phyloP scores from a whole-genome alignment of 2,113 vertebrate genomes.

The Oncorhynchus kisutch region DNA sequence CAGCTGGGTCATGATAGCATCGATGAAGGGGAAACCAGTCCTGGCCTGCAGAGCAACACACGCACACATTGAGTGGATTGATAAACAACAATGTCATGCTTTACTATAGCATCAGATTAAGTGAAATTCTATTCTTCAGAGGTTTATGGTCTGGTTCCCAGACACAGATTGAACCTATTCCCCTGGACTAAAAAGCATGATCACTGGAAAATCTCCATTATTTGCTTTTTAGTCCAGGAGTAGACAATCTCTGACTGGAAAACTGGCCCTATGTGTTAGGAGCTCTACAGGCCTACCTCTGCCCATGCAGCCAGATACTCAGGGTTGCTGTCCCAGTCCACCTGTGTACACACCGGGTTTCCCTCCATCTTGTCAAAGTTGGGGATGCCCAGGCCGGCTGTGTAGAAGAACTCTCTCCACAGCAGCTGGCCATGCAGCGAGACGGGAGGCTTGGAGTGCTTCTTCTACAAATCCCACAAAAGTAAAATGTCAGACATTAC shows the following conservation, averaged over 20 bases:
- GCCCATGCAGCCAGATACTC: conserved; percentile 65
- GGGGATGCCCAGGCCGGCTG: conserved; percentile 60
- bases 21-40: conserved; percentile 71
- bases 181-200: too few relatives aligned
- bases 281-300: conserved; percentile 53
- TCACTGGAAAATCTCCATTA: too few relatives aligned
- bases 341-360: conserved; percentile 67
- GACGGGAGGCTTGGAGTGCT: conserved; percentile 73
- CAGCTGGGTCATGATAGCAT: conserved; percentile 76
- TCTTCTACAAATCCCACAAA: conserved; percentile 55
- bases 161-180: too few relatives aligned
- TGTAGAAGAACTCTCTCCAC: conserved; percentile 81
- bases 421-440: conserved; percentile 77
- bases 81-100: background rate
- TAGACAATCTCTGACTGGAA: too few relatives aligned
- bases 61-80: background rate
- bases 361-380: conserved; percentile 73
- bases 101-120: background rate
- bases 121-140: too few relatives aligned
- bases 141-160: too few relatives aligned
- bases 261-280: background rate
- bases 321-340: conserved; percentile 67
- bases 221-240: too few relatives aligned
- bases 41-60: conserved; percentile 45
- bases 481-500: background rate